phyloP scores from a whole-genome alignment of 2,113 vertebrate genomes.

The Otis tarda region DNA sequence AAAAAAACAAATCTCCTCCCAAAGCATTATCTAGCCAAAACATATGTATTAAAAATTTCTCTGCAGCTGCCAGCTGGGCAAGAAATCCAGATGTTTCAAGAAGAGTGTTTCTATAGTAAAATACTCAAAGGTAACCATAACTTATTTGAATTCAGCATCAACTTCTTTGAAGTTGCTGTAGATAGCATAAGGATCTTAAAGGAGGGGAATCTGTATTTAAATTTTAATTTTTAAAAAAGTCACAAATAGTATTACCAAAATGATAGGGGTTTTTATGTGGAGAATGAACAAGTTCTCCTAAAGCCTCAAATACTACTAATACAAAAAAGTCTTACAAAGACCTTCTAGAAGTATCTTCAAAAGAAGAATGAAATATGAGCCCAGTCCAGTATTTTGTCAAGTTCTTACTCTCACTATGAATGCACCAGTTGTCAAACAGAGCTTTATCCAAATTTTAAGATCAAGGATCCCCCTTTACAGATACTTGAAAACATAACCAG shows the following conservation, averaged over 20 bases:
- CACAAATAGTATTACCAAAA: background rate
- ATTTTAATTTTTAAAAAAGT: background rate
- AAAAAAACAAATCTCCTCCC: background rate
- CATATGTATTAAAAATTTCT: background rate
- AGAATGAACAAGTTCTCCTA: background rate
- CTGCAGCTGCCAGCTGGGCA: background rate
- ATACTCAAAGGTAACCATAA: background rate
- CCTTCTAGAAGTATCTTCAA: background rate
- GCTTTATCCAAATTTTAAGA: background rate
- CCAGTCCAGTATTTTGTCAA: background rate
- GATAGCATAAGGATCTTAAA: background rate
- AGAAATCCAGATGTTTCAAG: background rate
- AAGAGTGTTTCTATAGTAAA: background rate
- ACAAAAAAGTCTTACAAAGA: background rate
- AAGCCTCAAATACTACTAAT: background rate
- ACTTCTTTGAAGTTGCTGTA: background rate
- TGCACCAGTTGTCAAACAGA: background rate
- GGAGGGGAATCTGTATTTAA: background rate
- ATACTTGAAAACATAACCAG: background rate
- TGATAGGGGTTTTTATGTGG: fast-evolving
- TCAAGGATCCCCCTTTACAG: background rate
- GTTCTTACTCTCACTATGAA: background rate
- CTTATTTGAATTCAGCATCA: background rate
- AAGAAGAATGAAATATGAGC: background rate
- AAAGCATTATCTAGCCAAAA: background rate